Evolutionary conservation across 1,140 invertebrate genomes (phyloP).

Genomic region (Drosophila takahashii): DNA sequence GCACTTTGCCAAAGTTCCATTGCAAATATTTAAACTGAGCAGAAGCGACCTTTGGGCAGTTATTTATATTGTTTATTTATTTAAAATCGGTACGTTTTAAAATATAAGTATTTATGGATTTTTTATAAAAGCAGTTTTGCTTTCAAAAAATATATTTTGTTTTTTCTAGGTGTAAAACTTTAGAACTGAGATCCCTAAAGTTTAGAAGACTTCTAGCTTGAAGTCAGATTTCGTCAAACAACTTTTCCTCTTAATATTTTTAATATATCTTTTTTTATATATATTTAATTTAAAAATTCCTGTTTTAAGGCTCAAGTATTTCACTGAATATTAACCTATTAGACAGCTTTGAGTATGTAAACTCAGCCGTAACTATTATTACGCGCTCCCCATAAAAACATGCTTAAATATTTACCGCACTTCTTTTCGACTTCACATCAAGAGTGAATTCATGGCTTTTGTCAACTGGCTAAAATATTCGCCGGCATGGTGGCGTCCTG

Average conservation of each 20-base stretch:
- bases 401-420: slow-evolving; percentile 27
- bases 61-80: not conserved
- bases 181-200: too few species aligned
- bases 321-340: not conserved
- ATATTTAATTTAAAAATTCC: too few species aligned
- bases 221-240: too few species aligned
- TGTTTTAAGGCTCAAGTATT: too few species aligned
- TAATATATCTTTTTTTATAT: too few species aligned
- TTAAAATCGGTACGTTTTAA: not conserved
- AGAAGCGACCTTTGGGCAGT: not conserved
- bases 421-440: slow-evolving; percentile 3
- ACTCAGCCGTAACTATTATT: not conserved
- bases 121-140: not conserved
- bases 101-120: too few species aligned
- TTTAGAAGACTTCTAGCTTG: too few species aligned
- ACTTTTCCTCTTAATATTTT: too few species aligned
- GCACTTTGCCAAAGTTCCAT: not conserved
- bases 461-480: slow-evolving; percentile 37
- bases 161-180: too few species aligned
- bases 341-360: not conserved
- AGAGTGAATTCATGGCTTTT: slow-evolving; percentile 32
- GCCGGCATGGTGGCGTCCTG: slow-evolving; percentile 6
- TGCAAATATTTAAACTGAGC: not conserved
- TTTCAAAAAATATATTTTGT: too few species aligned
- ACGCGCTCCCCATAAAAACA: not conserved